Evolutionary conservation across 1,140 invertebrate genomes (phyloP), one percentile per base, ranked within the genome.

Genomic region (Ditylenchus dipsaci): DNA sequence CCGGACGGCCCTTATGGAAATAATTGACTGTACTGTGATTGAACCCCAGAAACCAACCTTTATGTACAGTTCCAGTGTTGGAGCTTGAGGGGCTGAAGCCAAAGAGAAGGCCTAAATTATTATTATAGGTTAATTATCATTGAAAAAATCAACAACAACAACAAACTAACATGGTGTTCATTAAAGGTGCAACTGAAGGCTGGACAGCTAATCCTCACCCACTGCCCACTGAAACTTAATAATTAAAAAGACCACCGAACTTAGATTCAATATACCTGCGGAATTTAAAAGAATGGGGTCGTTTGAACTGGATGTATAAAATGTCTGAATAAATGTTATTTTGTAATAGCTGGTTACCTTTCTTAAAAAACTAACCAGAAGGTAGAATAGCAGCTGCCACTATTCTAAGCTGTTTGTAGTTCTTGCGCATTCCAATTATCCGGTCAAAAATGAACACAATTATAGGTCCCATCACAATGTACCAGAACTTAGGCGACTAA

Each of bases 71-170:
- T 92, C 95, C 0, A 99, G 85, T 78, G 90, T 95, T 84, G 97
- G 95, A 83, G 97, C 93, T 78, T 98, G 95, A 0, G 95, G 95
- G 0, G 94, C 94, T 15, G 95, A 97, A 0, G 95, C 98, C 53
- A 99, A 84, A 0, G 95, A 98, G 79, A 99, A 96, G 0, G 94
- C 95, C 33, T 38, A 38, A 38, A 38, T 38, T 38, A 38, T 11
- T 11, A 38, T 38, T 38, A 38, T 5, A 38, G 11, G 33, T 38
- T 38, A 38, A 3, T 38, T 3, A 38, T 38, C 11, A 38, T 11
- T 38, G 3, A 3, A 38, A 38, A 38, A 38, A 5, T 38, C 33
- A 38, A 11, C 33, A 38, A 38, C 11, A 38, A 38, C 11, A 11
- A 11, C 33, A 38, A 38, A 38, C 3, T 38, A 5, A 38, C 33